Evolutionary conservation across 2,888 invertebrate species (phyloP), one percentile per base, ranked within the genome.

Genomic region (Pterobdella sp.): DNA sequence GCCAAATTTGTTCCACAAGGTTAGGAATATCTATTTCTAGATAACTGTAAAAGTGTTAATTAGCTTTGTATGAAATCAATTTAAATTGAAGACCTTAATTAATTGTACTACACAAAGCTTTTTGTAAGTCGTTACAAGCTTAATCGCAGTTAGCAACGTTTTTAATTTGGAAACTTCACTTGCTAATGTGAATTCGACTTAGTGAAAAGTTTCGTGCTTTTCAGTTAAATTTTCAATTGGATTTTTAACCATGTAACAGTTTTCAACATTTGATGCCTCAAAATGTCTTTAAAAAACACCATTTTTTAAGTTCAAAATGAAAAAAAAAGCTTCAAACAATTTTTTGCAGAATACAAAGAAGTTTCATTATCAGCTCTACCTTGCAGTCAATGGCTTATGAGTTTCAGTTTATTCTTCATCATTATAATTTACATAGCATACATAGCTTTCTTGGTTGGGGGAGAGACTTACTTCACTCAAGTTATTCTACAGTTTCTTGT

Each of bases 321-420:
- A 42, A 18, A 42, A 42, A 42, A 42, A 42, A 42, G 42, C 18
- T 42, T 42, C 18, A 7, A 42, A 42, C 7, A 18, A 56, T 22
- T 22, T 29, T 52, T 34, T 68, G 14, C 63, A 74, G 74, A 71
- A 34, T 52, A 69, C 52, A 71, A 71, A 29, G 42, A 66, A 22
- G 69, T 66, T 0, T 68, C 74, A 1, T 29, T 74, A 36, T 31
- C 34, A 1, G 35, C 26, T 34, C 49, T 74, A 37, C 74, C 74
- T 4, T 56, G 60, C 56, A 56, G 74, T 71, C 74, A 74, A 31
- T 74, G 74, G 74, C 34, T 74, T n/a, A 74, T 74, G 74, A 74
- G 74, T 66, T 74, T 74, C 49, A 68, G 63, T 32, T 37, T 74
- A 1, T 63, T 65, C 7, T 74, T 74, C 66, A 74, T 74, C 74